Conservation (phyloP, 1,140 invertebrate genomes). For the Lepidurus apus region DNA sequence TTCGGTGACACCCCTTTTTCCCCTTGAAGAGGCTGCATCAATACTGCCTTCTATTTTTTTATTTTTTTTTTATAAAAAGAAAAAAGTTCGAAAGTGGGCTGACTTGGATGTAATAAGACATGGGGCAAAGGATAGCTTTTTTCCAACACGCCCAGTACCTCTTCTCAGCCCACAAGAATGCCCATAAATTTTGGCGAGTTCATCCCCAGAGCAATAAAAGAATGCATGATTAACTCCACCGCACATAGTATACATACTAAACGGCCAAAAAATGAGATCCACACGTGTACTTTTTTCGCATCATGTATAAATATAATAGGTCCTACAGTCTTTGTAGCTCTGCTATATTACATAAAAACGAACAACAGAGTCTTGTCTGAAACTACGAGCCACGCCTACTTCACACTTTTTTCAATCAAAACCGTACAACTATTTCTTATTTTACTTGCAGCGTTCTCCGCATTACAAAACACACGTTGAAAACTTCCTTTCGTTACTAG, state of each 20-base stretch:
- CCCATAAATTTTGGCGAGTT: conserved; percentile 15
- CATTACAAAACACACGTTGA: too few relatives aligned
- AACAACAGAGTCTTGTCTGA: too few relatives aligned
- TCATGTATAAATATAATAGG: too few relatives aligned
- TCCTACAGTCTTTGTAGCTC: too few relatives aligned
- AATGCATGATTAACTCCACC: conserved; percentile 9
- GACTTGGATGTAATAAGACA: conserved; percentile 22
- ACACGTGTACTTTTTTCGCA: too few relatives aligned
- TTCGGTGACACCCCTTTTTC: conserved; percentile 3
- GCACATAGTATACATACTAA: conserved; percentile 16
- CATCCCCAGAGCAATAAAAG: conserved; percentile 9
- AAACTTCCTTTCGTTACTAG: too few relatives aligned
- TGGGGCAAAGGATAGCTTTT: conserved; percentile 1
- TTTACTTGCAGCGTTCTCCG: too few relatives aligned
- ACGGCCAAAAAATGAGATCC: not conserved
- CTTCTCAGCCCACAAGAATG: conserved; percentile 14
- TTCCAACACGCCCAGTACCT: conserved; percentile 17
- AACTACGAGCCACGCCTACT: too few relatives aligned
- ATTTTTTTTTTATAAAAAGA: too few relatives aligned
- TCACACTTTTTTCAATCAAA: too few relatives aligned
- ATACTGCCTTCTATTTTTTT: not conserved
- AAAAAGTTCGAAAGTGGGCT: not conserved
- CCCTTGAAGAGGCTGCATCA: not conserved
- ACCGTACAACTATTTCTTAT: too few relatives aligned
- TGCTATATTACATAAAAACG: too few relatives aligned